Conservation (phyloP, 2,113 vertebrate genomes). For the Tachuris rubrigastra region DNA sequence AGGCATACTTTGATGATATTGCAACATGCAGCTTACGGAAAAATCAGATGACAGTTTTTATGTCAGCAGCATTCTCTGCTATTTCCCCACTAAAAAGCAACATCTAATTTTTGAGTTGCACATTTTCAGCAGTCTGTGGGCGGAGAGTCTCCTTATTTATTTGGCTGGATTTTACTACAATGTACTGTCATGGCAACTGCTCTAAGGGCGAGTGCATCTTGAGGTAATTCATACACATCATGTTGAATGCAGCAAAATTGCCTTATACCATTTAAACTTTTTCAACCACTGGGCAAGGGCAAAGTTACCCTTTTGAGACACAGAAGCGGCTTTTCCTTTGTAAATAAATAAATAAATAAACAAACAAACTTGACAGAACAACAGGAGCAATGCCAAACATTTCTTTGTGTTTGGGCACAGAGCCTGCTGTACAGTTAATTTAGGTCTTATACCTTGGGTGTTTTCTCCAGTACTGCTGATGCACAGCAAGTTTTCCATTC, state of each 20-base stretch:
- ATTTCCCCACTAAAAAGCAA: constrained; percentile 25
- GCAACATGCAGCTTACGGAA: constrained; percentile 16
- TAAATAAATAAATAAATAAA: neutral
- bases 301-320: neutral
- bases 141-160: constrained; percentile 39
- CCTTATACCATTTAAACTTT: constrained; percentile 4
- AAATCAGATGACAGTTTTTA: constrained; percentile 32
- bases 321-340: neutral
- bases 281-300: neutral
- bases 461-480: neutral
- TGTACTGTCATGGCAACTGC: constrained; percentile 57
- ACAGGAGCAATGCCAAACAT: neutral
- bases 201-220: neutral
- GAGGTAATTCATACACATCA: constrained; percentile 7
- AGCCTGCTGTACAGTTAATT: neutral
- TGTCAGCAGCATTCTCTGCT: neutral
- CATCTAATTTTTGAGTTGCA: constrained; percentile 39
- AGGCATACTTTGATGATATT: constrained; percentile 15
- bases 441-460: fast-evolving
- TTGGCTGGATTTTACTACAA: constrained; percentile 41
- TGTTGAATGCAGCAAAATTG: neutral
- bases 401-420: neutral
- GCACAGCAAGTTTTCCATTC: neutral
- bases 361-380: neutral
- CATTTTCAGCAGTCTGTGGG: constrained; percentile 53